A percentile compares a stretch with the other conserved stretches of the same genome.
Evolutionary conservation across 2,797 vertebrate genomes (phyloP).

Genomic region (Loris lydekkerianus): DNA sequence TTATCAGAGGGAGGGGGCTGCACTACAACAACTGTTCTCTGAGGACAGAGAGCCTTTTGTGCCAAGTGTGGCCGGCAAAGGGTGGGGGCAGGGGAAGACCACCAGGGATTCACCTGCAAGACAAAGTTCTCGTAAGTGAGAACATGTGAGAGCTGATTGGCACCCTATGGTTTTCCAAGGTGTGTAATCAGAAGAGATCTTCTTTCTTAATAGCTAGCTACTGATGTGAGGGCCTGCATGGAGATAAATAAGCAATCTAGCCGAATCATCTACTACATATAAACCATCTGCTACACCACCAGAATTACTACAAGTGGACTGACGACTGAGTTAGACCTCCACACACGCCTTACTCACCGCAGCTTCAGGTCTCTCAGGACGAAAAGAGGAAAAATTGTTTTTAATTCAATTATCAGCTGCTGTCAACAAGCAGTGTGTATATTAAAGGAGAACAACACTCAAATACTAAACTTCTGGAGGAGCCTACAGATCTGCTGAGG

Average conservation of each 20-base stretch:
- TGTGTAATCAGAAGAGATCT: not conserved
- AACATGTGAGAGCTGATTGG: not conserved
- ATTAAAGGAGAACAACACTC: not conserved
- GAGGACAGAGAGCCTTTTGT: not conserved
- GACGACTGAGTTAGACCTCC: not conserved
- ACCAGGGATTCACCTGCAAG: not conserved
- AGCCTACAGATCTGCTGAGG: not conserved
- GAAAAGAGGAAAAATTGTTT: not conserved
- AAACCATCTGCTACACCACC: no score
- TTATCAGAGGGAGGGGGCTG: not conserved
- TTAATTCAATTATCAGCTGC: not conserved
- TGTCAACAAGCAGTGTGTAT: not conserved
- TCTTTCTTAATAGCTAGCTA: not conserved
- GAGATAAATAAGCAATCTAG: not conserved
- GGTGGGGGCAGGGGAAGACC: not conserved
- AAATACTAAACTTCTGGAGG: not conserved
- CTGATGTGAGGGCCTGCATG: not conserved
- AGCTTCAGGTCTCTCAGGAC: not conserved
- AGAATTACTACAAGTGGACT: rapidly evolving
- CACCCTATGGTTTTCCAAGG: not conserved
- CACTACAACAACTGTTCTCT: rapidly evolving
- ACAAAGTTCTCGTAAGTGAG: not conserved
- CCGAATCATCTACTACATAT: not conserved
- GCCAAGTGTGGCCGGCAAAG: not conserved
- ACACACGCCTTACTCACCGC: not conserved